Evolutionary conservation across 1,140 invertebrate species (phyloP), one percentile per base, ranked within the genome.

Genomic region (Cyphomyrmex costatus): DNA sequence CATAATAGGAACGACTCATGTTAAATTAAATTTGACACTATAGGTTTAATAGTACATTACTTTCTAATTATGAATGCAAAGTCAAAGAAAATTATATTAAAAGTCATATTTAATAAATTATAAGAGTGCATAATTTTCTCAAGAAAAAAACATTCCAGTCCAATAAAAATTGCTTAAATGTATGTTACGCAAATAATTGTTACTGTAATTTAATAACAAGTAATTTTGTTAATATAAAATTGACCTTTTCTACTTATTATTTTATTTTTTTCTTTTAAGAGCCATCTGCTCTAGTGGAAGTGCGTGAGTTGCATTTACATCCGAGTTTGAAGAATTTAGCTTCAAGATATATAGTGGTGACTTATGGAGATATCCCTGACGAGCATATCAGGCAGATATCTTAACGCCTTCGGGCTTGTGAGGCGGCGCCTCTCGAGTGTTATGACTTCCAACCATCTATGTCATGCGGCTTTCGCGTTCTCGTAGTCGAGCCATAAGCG

Each of bases 361-460:
- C 36, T 83, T 74, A 49, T 42, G 19, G 10, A 83, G 27, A 83
- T 74, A 73, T 83, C 3, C 10, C 53, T 51, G 68, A 74, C 12
- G 79, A 83, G 56, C 51, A 58, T 82, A 82, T 82, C 51, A 71
- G 53, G 53, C 27, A 60, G 79, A 73, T 53, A 74, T 83, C 74
- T 74, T 60, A 61, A 19, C 46, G 36, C 53, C 53, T 49, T 74
- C 42, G 14, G 14, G 53, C 36, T 74, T 83, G 53, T 33, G 51
- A 71, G 19, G 46, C 21, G 33, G 0, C 19, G 14, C 12, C 16
- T 73, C 46, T 73, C 5, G 30, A 19, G 65, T 5, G 49, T 74
- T 71, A 60, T 42, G 36, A 83, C 27, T 83, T 83, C n/a, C 51
- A 71, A 68, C 66, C 60, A 82, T 82, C 65, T n/a, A 73, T 82